Conservation (phyloP, 2,113 vertebrate genomes). For the Pteronura brasiliensis region DNA sequence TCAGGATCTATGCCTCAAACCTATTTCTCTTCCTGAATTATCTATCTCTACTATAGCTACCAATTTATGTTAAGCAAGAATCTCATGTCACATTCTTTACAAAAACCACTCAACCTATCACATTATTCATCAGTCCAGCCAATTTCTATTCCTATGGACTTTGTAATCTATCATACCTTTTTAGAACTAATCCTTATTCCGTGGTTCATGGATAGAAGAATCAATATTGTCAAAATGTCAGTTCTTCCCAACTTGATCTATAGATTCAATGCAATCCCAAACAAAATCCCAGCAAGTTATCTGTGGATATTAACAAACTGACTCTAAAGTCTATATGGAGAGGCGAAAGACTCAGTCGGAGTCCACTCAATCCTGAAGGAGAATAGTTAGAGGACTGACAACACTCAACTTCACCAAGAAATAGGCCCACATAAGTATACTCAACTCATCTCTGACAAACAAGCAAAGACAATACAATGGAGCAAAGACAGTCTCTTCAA, state of each 20-base stretch:
- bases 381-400: background rate
- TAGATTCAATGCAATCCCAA: background rate
- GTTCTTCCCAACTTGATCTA: background rate
- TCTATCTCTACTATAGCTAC: background rate
- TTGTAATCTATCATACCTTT: background rate
- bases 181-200: background rate
- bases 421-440: background rate
- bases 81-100: background rate
- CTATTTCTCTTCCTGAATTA: background rate
- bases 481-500: background rate
- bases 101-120: background rate
- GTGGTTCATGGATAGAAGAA: background rate
- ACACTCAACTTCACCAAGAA: background rate
- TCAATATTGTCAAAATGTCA: background rate
- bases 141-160: background rate
- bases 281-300: background rate
- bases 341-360: background rate
- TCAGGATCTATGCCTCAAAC: background rate
- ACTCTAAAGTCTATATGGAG: background rate
- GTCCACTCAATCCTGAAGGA: background rate
- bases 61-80: background rate
- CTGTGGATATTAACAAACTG: background rate
- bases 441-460: background rate
- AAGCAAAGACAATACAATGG: background rate
- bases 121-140: background rate